Base-by-base conservation (phyloP, 2,797 vertebrate genomes). In the Setipinna tenuifilis region DNA sequence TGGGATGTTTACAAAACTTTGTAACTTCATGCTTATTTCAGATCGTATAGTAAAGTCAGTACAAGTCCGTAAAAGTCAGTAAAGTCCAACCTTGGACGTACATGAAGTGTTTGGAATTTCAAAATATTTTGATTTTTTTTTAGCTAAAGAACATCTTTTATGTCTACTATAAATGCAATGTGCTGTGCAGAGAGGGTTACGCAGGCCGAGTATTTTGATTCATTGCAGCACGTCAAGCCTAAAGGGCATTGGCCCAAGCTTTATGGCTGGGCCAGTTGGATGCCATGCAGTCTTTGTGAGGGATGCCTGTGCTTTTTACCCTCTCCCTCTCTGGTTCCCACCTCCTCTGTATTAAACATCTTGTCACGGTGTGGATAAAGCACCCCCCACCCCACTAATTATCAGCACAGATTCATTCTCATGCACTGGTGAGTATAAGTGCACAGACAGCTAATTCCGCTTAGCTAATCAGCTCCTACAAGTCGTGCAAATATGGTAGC, bases 181-280 rank as follows among this genome's bases (percentile, higher is more conserved):
- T 9, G 50, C 50, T 78, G 16, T 78, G 71, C 35, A 78, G 71
- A 78, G 71, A 2, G 2, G 35, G 35, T 31, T 41, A 44, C 28
- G 5, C 68, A 14, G 68, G 35, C 71, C 2, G 31, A 17, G 31
- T 44, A 12, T 44, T 21, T 78, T 78, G 71, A 78, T 78, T 78
- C 71, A 78, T 78, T 78, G 3, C 17, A 0, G 16, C 23, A 9
- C 19, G 17, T 44, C 71, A 78, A 35, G 31, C 41, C 71, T 44
- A 78, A 78, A 78, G 71, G 71, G 71, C 71, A 78, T 6, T 44
- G 68, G 68, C 68, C 68, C 17, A 28, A 41, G 35, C 71, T 78
- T 78, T 78, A 78, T 78, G 71, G 71, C 71, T 6, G 17, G 31
- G 35, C 71, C 35, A 21, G 1, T 19, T 44, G 14, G 6, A 44